These are phyloP conservation scores for Nymphalis polychloros DNA, from an alignment of 2,888 invertebrate genomes.

Conservation along the genomic window DNA sequence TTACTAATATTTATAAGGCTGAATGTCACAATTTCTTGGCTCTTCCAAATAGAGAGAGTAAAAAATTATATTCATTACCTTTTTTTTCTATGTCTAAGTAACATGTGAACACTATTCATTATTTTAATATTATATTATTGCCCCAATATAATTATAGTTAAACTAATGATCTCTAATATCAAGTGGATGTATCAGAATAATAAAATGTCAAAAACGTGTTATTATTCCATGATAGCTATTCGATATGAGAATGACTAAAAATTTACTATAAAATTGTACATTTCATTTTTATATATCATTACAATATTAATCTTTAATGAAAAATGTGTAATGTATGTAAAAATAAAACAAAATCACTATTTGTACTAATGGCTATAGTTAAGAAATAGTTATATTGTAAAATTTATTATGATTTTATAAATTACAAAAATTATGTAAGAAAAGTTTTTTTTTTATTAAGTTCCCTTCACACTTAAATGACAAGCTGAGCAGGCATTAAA, in stretches of 20 bases:
- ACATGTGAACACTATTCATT: background rate
- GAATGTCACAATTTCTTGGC: too few relatives aligned
- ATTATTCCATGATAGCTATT: too few relatives aligned
- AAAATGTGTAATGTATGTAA: slow-evolving; percentile 14
- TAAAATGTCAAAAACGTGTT: too few relatives aligned
- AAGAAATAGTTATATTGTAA: slow-evolving; percentile 47
- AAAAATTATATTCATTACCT: too few relatives aligned
- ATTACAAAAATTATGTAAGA: slow-evolving; percentile 50
- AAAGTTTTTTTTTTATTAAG: slow-evolving; percentile 32
- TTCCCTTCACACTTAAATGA: background rate
- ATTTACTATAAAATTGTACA: too few relatives aligned
- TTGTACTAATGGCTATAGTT: slow-evolving; percentile 8
- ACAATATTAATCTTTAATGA: too few relatives aligned
- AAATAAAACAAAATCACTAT: background rate
- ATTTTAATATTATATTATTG: background rate
- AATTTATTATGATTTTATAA: slow-evolving; percentile 62
- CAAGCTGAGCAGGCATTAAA: too few relatives aligned
- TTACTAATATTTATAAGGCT: too few relatives aligned
- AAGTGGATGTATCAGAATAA: too few relatives aligned
- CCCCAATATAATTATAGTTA: background rate
- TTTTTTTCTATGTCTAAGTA: background rate
- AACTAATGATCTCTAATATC: background rate
- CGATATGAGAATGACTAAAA: too few relatives aligned
- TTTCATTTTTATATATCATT: too few relatives aligned
- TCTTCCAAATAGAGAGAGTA: too few relatives aligned